Conservation (phyloP, 2,888 invertebrate genomes). For the Cephus pygmeus region DNA sequence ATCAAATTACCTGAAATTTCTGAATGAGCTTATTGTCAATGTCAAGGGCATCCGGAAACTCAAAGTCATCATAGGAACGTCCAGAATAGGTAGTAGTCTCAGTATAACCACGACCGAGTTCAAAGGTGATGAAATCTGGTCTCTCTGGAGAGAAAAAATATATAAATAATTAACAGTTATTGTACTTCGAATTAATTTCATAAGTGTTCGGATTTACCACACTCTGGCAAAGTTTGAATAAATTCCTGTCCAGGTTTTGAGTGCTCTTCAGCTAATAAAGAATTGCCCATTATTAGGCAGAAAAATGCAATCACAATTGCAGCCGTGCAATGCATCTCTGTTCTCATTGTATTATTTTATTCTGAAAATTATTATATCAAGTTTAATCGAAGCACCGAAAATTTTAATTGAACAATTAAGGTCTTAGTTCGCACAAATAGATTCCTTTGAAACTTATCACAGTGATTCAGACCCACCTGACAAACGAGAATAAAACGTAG, state of each 20-base stretch:
- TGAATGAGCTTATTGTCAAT: constrained; percentile 29
- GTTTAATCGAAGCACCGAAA: neutral
- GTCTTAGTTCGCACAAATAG: neutral
- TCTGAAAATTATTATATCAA: neutral
- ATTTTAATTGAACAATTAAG: neutral
- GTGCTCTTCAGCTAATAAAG: neutral
- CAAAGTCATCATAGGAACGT: constrained; percentile 20
- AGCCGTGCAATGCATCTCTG: neutral
- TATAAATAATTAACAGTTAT: neutral
- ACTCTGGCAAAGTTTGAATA: constrained; percentile 29
- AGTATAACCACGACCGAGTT: constrained; percentile 35
- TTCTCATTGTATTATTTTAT: neutral
- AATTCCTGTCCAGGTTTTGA: constrained; percentile 29
- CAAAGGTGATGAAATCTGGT: constrained; percentile 34
- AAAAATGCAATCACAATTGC: neutral
- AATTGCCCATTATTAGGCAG: neutral
- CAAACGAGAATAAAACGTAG: neutral
- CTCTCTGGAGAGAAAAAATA: constrained; percentile 28
- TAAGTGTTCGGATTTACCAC: constrained; percentile 25
- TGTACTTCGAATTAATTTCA: neutral
- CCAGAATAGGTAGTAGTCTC: constrained; percentile 22
- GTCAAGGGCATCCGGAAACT: constrained; percentile 35
- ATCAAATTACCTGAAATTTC: constrained; percentile 36
- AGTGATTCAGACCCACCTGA: neutral
- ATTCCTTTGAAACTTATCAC: neutral